These are phyloP conservation scores for Alsophila aescularia DNA, from an alignment of 2,888 invertebrate species.

Conservation along the genomic window DNA sequence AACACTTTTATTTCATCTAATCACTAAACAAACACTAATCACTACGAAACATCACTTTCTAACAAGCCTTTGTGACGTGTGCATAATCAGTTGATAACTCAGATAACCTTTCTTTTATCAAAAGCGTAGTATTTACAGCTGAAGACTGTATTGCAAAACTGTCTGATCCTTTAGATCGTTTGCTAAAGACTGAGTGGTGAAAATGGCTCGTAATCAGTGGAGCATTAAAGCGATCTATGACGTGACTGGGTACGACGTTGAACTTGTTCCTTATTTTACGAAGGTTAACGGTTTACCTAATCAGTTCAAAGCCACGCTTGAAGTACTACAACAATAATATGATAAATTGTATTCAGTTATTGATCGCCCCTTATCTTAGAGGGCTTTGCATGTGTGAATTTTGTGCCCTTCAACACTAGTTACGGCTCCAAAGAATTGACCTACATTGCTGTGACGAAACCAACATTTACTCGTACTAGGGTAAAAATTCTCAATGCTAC, in stretches of 20 bases:
- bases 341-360: background rate
- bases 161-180: constrained; percentile 51
- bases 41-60: constrained; percentile 39
- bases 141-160: constrained; percentile 22
- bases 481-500: constrained; percentile 37
- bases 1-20: constrained; percentile 17
- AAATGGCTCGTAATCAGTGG: constrained; percentile 49
- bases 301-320: constrained; percentile 1
- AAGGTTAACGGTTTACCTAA: constrained; percentile 20
- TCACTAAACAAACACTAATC: constrained; percentile 31
- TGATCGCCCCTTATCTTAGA: background rate
- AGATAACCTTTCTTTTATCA: constrained; percentile 47
- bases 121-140: constrained; percentile 18
- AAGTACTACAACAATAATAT: background rate
- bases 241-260: constrained; percentile 38
- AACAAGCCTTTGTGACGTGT: constrained; percentile 32
- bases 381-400: constrained; percentile 6
- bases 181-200: constrained; percentile 52
- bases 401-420: constrained; percentile 22
- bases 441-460: constrained; percentile 37
- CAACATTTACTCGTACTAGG: constrained; percentile 28
- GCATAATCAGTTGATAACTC: constrained; percentile 17
- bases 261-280: constrained; percentile 44
- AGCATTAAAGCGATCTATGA: constrained; percentile 56
- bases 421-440: constrained; percentile 29